Base-by-base conservation (phyloP, 2,113 vertebrate species). In the Ammodytes marinus region DNA sequence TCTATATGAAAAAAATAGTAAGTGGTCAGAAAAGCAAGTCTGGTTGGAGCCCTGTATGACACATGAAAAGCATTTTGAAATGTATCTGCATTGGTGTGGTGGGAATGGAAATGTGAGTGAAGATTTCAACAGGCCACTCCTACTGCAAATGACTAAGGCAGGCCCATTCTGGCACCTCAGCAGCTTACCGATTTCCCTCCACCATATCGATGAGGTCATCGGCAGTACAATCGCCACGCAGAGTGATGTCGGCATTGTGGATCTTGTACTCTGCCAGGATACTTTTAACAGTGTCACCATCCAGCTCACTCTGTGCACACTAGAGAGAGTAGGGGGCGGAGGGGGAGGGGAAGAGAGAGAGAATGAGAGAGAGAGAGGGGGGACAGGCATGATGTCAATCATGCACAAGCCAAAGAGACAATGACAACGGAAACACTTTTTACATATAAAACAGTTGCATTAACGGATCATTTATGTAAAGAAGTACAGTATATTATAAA, bases 261-360 rank as follows among this genome's bases (percentile, higher is more conserved):
- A 99, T 99, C 93, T 99, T 99, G 76, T 99, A 99, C 85, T 99
- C 98, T 0, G 98, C 95, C 61, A 99, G 87, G 92, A 99, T 99
- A 88, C 96, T 98, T 94, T 99, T 99, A 85, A 99, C 98, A 0
- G 98, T 99, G 19, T 99, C 98, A 10, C 78, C 82, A 70, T 99
- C 98, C 71, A 99, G 91, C 89, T 99, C 98, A 1, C 83, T 97
- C 91, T 99, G 98, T 17, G 95, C 95, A 84, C 98, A 99, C 98
- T 99, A 1, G 0, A 61, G 1, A 72, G 61, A 74, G 4, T 89
- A 0, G 40, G 61, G 6, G 19, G 52, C n/a, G n/a, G n/a, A n/a
- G 10, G 73, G 46, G 52, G 57, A 69, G 27, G 27, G 27, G 27
- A 27, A 27, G 27, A 27, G 27, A 27, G 27, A 27, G 27, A 27